Evolutionary conservation across 2,797 vertebrate genomes (phyloP), one percentile per base, ranked within the genome.

Genomic region (Columba guinea): DNA sequence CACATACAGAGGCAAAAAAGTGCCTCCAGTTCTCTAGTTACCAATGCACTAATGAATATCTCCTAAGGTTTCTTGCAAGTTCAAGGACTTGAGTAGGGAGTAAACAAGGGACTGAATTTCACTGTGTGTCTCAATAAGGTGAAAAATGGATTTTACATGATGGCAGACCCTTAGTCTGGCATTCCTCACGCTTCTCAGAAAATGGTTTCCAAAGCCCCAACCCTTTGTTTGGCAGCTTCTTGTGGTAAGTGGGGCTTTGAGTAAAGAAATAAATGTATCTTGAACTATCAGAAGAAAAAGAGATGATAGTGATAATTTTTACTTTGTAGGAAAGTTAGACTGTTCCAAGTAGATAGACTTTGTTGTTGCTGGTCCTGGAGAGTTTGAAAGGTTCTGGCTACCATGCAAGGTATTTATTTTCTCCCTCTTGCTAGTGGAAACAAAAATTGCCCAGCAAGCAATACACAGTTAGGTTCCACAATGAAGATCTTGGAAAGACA

Each of bases 41-140:
- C 89, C 93, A 26, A 4, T 75, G 90, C 62, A 30, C 96, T 98
- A 98, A 98, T 60, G 96, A 98, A 97, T 98, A 97, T 96, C 96
- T 98, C 95, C 94, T 97, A 86, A 81, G 60, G 70, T 87, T 95
- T 96, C 97, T 96, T 91, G 84, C 81, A 79, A 94, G 96, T 97
- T 98, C 96, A 97, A 98, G 98, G 98, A 94, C 96, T 97, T 90
- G 91, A 87, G 58, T 67, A 78, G 81, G 67, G 70, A 86, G 46
- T 56, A 92, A 85, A 80, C 56, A 21, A 56, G 60, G 52, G 90
- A 81, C 63, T 67, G 70, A 86, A 88, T 93, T 90, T 90, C 70
- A 94, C 64, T 78, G 18, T 92, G 76, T 55, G 24, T 63, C 56
- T 91, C 78, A 92, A 73, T 77, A 84, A 92, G 44, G 70, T 83